Conservation (phyloP, 2,888 invertebrate species). For the Cataglyphis livida region DNA sequence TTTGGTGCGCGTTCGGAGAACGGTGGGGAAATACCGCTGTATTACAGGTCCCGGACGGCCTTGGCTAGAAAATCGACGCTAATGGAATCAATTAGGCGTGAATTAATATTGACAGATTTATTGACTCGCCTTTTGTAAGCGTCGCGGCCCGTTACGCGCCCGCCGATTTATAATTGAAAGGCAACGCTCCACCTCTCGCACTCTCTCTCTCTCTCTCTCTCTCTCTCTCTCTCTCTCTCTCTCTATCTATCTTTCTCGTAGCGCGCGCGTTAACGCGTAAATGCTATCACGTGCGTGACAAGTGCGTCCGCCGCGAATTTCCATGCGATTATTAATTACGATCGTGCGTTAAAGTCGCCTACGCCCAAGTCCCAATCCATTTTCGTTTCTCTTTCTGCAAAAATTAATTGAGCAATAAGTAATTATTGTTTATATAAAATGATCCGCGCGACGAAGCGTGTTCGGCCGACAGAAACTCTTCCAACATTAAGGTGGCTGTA, state of each 20-base stretch:
- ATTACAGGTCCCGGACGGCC: constrained; percentile 40
- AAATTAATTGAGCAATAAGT: constrained; percentile 40
- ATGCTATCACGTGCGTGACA: constrained; percentile 45
- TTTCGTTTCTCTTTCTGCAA: constrained; percentile 26
- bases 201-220: background rate
- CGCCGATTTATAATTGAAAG: constrained; percentile 75
- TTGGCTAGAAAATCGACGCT: constrained; percentile 70
- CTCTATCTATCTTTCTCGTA: background rate
- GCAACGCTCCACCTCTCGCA: constrained; percentile 30
- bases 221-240: background rate
- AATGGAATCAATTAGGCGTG: constrained; percentile 80
- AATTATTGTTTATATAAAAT: constrained; percentile 39
- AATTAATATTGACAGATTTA: constrained; percentile 81
- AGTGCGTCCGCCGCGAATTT: constrained; percentile 35
- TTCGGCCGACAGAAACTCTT: constrained; percentile 32
- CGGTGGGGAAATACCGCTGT: constrained; percentile 36
- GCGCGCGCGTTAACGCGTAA: constrained; percentile 33
- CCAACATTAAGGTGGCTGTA: constrained; percentile 12
- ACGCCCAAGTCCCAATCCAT: constrained; percentile 32
- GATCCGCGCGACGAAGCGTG: background rate
- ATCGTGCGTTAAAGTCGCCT: constrained; percentile 10
- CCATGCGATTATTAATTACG: constrained; percentile 37
- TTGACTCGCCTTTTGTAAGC: constrained; percentile 77
- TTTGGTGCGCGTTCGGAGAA: constrained; percentile 49
- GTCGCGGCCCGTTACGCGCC: constrained; percentile 69